Evolutionary conservation across 2,888 invertebrate genomes (phyloP), one percentile per base, ranked within the genome.

Genomic region (Rhagophthalmus giganteus): DNA sequence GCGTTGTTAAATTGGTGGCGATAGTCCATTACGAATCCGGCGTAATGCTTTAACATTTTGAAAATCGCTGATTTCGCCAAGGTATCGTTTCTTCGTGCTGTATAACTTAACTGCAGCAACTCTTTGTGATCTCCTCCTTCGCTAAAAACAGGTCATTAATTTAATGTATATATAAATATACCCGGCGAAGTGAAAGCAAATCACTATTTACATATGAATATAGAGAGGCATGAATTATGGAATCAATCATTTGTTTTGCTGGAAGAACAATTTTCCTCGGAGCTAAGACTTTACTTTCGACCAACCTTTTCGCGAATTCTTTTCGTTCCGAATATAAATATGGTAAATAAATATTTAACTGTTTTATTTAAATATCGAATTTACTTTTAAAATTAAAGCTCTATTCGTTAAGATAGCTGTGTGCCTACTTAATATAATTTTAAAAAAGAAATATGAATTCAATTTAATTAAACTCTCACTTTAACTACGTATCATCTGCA

Each of bases 221-320:
- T 48, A 53, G 56, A 39, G 42, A 57, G 58, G 52, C 56, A 64
- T 63, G 61, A 63, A 64, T 64, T 64, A 64, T 61, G 62, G 59
- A 63, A 64, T 64, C 63, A 63, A 64, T 64, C 64, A 63, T 63
- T 64, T 64, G 62, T 62, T 64, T 62, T 51, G 34, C 30, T 46
- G 13, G 20, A 13, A 41, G 41, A 34, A 31, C 35, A 49, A 42
- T 24, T 40, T n/a, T 48, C 33, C 26, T 30, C 14, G 20, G 25
- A 41, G 11, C 40, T 41, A 42, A 41, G 49, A 26, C 34, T 37
- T 30, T 41, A 30, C 11, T 14, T 33, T 28, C 27, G 12, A 11
- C 37, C 28, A 7, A 12, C 24, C 37, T 10, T 35, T 35, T 44
- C 10, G 27, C 11, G 13, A n/a, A 24, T 20, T n/a, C n/a, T n/a